Percentiles rank a stretch among this genome's conserved stretches.
Conservation (phyloP, 2,113 vertebrate species). For the Psettodes erumei region DNA sequence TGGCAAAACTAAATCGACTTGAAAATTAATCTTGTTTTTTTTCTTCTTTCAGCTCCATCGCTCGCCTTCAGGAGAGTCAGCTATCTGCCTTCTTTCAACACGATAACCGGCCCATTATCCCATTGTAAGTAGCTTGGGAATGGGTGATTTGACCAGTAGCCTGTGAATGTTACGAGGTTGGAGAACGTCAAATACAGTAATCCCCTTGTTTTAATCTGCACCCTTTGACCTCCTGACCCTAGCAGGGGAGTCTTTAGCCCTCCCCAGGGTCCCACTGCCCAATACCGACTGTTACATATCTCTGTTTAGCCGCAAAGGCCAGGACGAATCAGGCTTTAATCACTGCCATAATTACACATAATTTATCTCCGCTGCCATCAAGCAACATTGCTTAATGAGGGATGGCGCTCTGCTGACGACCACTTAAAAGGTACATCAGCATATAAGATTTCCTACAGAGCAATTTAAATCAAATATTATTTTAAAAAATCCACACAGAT, state of each 20-base stretch:
- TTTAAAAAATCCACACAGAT: neutral
- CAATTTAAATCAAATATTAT: conserved; percentile 4
- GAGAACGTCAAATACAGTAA: conserved; percentile 81
- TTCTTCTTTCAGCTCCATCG: neutral
- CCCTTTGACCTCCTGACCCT: conserved; percentile 80
- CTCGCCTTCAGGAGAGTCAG: conserved; percentile 45
- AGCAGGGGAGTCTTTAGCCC: conserved; percentile 63
- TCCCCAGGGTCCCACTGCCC: conserved; percentile 73
- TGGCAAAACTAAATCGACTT: conserved; percentile 43
- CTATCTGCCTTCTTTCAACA: conserved; percentile 66
- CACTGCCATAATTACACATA: conserved; percentile 80
- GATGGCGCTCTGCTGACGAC: conserved; percentile 69
- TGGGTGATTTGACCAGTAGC: conserved; percentile 77
- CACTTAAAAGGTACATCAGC: conserved; percentile 71
- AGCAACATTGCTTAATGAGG: conserved; percentile 79
- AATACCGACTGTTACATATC: conserved; percentile 72
- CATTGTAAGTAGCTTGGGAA: conserved; percentile 61
- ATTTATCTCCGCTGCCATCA: conserved; percentile 82
- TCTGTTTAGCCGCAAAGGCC: conserved; percentile 71
- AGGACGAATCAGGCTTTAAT: conserved; percentile 77
- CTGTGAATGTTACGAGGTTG: conserved; percentile 75
- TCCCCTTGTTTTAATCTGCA: conserved; percentile 83
- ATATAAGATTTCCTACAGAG: conserved; percentile 21
- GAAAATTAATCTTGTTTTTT: conserved; percentile 41
- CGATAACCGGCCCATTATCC: conserved; percentile 73